Conservation (phyloP, 2,113 vertebrate genomes). For the Chamaetylas fuelleborni region DNA sequence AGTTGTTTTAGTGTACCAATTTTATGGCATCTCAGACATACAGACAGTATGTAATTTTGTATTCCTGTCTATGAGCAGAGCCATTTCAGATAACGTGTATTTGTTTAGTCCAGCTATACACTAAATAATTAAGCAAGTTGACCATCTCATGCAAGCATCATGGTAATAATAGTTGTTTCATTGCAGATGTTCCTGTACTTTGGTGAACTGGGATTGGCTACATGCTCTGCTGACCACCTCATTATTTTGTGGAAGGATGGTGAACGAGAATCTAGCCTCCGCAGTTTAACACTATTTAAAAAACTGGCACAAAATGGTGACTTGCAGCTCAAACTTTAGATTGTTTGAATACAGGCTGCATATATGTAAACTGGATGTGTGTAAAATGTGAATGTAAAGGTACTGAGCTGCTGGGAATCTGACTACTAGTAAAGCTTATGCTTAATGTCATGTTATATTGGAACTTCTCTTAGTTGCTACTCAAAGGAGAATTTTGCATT, state of each 20-base stretch:
- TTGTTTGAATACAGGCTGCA: neutral
- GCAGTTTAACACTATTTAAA: constrained; percentile 88
- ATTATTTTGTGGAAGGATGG: constrained; percentile 95
- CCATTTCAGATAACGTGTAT: neutral
- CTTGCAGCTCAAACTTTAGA: constrained; percentile 62
- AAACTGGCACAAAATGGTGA: constrained; percentile 85
- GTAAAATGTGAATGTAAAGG: neutral
- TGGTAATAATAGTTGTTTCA: constrained; percentile 9
- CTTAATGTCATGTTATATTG: neutral
- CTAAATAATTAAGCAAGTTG: neutral
- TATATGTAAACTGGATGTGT: neutral
- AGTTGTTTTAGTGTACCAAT: neutral
- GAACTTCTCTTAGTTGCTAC: neutral
- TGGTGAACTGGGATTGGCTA: constrained; percentile 84
- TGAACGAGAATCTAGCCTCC: constrained; percentile 84
- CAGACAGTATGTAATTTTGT: neutral
- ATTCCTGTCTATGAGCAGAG: neutral
- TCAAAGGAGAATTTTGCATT: neutral
- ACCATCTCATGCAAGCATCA: neutral
- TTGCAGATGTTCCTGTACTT: constrained; percentile 93
- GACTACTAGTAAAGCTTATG: neutral
- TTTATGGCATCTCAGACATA: neutral
- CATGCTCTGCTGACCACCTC: constrained; percentile 92
- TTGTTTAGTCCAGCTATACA: neutral
- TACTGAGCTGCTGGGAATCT: neutral